Evolutionary conservation across 30 jellyfish, hydroid and myxozoan genomes (phyloP).

Genomic region (Pseudorhiza aurosa): DNA sequence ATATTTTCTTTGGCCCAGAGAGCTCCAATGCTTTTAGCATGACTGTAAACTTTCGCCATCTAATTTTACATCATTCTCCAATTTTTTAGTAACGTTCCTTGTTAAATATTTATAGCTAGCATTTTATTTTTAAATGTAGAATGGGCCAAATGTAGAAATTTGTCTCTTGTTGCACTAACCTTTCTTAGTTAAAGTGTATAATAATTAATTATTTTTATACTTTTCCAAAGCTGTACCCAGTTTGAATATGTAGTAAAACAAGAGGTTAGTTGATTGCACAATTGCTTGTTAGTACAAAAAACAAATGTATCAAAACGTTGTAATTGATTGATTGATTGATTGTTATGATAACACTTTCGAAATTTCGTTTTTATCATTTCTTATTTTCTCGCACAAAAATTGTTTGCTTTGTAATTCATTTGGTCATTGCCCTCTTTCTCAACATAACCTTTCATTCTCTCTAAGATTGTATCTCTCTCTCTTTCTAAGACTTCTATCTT

Average conservation of each 20-base stretch:
- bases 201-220: constrained; percentile 45
- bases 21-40: too few species aligned
- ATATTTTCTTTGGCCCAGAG: too few species aligned
- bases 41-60: too few species aligned
- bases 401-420: too few species aligned
- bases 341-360: constrained; percentile 11
- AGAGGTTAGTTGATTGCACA: constrained; percentile 13
- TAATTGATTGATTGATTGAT: constrained; percentile 37
- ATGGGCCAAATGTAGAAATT: constrained; percentile 1
- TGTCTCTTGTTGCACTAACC: constrained; percentile 1
- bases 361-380: background rate
- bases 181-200: constrained; percentile 24
- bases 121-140: background rate
- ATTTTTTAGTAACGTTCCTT: too few species aligned
- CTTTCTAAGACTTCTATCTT: too few species aligned
- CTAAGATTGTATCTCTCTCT: too few species aligned
- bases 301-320: constrained; percentile 15
- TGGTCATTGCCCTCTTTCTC: too few species aligned
- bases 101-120: background rate
- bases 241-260: constrained; percentile 34
- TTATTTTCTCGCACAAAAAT: too few species aligned
- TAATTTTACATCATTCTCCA: too few species aligned
- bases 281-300: constrained; percentile 12
- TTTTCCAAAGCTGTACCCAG: constrained; percentile 26
- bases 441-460: too few species aligned